These are phyloP conservation scores for Chromobotia macracanthus DNA, from an alignment of 2,797 vertebrate genomes.

Conservation along the genomic window DNA sequence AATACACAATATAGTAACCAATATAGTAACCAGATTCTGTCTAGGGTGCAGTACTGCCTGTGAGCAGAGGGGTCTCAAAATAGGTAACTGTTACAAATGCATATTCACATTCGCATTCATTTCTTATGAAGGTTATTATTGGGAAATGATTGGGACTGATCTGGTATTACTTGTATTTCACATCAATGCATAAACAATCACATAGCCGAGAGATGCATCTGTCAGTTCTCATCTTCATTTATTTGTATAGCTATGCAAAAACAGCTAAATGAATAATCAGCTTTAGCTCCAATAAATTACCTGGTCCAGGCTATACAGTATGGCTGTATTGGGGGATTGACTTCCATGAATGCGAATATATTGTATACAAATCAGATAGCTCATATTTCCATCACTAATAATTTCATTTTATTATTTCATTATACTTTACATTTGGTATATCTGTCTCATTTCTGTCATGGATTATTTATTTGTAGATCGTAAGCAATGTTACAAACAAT, in stretches of 20 bases:
- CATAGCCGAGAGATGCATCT: not conserved
- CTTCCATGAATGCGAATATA: not conserved
- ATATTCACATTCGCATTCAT: not conserved
- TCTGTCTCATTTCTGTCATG: not conserved
- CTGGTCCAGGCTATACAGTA: not conserved
- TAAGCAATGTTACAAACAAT: not conserved
- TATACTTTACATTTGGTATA: not conserved
- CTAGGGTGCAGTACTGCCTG: not conserved
- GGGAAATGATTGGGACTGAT: not conserved
- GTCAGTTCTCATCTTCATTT: not conserved
- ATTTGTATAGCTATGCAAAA: not conserved
- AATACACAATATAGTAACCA: no score
- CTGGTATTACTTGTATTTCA: not conserved
- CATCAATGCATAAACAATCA: not conserved
- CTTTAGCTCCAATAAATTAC: not conserved
- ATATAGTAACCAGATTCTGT: no score
- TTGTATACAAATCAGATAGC: not conserved
- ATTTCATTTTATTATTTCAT: not conserved
- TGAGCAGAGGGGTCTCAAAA: not conserved
- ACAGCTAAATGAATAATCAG: not conserved
- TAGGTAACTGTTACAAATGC: not conserved
- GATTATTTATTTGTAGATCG: not conserved
- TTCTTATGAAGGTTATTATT: not conserved
- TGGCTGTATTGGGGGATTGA: not conserved
- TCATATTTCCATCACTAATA: not conserved